Evolutionary conservation across 2,888 invertebrate species (phyloP), one percentile per base, ranked within the genome.

Genomic region (Abscondita cerata): DNA sequence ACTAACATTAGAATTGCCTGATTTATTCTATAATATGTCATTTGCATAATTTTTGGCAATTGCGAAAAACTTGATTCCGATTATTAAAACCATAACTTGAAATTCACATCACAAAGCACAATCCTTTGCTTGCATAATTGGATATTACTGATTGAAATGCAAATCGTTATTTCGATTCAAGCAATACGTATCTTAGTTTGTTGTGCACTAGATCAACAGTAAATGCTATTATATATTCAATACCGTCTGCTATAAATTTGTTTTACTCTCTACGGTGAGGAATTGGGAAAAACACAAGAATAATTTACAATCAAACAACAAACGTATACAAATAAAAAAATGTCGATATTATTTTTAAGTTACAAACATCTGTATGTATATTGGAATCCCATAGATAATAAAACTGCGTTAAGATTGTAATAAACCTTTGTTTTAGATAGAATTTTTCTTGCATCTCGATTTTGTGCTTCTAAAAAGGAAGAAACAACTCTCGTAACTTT

Each of bases 401-500:
- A 61, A 61, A 46, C 46, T 51, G 33, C 51, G 51, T 61, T 51
- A 61, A 61, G 52, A 54, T 51, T 51, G 44, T 33, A 55, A 44
- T 51, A 61, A 61, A 61, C 52, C 55, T 62, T 59, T 56, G 46
- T 53, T n/a, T n/a, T 16, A 33, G 25, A 46, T 51, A 41, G 33
- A 57, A 48, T 57, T 53, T 53, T 62, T 59, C 54, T 48, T 54
- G 50, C 53, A 58, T 59, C 50, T 59, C 54, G 58, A 54, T 58
- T 59, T 46, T 62, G 51, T 36, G 47, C 51, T 25, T 53, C 51
- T 62, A 62, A 62, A 62, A 59, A 48, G 41, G 57, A 62, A 62
- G 62, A 54, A 62, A 58, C 62, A 44, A 51, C 44, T 62, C 53
- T 62, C 58, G 53, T 62, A 69, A 69, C 69, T 69, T 69, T 67